Conservation (phyloP, 1,140 invertebrate species). For the Habropoda laboriosa region DNA sequence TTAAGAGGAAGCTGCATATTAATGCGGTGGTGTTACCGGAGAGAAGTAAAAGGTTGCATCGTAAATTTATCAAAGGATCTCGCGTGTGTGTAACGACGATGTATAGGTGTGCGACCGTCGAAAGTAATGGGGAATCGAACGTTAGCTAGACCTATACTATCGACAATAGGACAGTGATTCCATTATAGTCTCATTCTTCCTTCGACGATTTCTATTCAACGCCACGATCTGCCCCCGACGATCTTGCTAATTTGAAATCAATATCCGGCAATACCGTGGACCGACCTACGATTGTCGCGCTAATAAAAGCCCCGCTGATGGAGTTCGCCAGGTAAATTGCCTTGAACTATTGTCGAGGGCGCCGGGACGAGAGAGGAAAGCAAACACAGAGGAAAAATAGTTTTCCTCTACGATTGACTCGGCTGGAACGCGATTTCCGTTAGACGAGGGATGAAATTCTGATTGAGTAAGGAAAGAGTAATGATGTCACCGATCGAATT, state of each 20-base stretch:
- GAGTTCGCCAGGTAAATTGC: constrained; percentile 62
- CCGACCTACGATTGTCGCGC: constrained; percentile 41
- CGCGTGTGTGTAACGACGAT: too few relatives aligned
- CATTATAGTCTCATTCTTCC: constrained; percentile 26
- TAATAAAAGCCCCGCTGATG: constrained; percentile 57
- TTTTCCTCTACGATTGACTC: constrained; percentile 70
- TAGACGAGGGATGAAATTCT: too few relatives aligned
- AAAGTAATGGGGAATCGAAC: too few relatives aligned
- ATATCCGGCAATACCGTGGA: constrained; percentile 72
- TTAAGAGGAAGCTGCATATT: not conserved
- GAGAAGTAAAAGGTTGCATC: not conserved
- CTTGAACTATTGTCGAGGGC: constrained; percentile 62
- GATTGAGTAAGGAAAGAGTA: too few relatives aligned
- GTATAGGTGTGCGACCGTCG: too few relatives aligned
- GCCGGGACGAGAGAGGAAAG: not conserved
- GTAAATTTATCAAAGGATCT: constrained; percentile 17
- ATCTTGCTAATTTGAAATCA: constrained; percentile 75
- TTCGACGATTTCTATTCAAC: constrained; percentile 15
- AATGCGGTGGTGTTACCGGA: not conserved
- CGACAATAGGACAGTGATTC: constrained; percentile 32
- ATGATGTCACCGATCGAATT: too few relatives aligned
- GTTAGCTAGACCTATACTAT: not conserved
- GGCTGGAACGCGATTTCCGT: too few relatives aligned
- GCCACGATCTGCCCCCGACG: constrained; percentile 35
- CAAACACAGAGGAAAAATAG: constrained; percentile 36